phyloP scores from a whole-genome alignment of 2,888 invertebrate species.

The Ectobius pallidus region DNA sequence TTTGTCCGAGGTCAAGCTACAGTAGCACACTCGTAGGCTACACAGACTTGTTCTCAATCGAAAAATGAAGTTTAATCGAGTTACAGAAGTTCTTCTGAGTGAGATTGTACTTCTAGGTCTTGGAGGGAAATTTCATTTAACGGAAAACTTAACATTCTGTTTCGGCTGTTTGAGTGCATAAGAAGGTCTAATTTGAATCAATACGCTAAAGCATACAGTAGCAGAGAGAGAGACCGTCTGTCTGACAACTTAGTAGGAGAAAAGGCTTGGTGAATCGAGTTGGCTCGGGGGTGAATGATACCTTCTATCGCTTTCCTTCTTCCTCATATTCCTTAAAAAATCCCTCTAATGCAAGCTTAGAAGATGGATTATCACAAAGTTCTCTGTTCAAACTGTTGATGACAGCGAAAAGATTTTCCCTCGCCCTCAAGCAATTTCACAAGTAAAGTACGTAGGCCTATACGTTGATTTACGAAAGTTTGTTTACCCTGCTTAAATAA shows the following conservation, averaged over 20 bases:
- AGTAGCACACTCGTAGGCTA: no score
- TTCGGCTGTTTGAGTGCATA: background rate
- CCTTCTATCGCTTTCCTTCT: background rate
- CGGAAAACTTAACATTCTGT: background rate
- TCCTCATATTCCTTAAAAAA: no score
- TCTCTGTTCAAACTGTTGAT: background rate
- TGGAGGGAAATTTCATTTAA: conserved; percentile 8
- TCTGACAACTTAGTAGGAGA: background rate
- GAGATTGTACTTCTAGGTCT: background rate
- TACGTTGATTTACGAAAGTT: no score
- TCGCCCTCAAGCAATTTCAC: no score
- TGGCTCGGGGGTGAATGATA: conserved; percentile 8
- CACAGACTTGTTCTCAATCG: no score
- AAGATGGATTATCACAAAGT: background rate
- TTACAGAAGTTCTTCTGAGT: no score
- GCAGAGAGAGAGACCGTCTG: background rate
- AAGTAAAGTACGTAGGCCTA: no score
- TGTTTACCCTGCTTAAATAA: no score
- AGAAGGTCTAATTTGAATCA: conserved; percentile 14
- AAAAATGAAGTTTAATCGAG: no score
- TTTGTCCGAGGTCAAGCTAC: no score
- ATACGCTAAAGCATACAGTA: background rate
- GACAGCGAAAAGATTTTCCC: no score
- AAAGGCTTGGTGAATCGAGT: conserved; percentile 4
- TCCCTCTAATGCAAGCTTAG: background rate